phyloP scores from a whole-genome alignment of 2,888 invertebrate species.

The Molorchus minor region DNA sequence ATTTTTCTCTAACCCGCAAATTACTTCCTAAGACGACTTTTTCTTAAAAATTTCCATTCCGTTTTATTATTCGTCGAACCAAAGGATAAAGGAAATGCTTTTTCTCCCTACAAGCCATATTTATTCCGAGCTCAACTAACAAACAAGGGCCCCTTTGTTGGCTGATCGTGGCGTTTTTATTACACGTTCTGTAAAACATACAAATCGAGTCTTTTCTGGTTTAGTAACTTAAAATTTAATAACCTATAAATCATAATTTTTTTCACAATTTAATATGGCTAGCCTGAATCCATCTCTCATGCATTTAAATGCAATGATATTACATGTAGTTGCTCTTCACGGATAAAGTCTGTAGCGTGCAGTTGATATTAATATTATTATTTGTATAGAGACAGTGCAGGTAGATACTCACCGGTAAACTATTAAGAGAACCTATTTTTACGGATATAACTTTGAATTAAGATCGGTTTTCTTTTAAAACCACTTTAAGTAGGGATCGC shows the following conservation, averaged over 20 bases:
- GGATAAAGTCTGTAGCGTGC: too few species aligned
- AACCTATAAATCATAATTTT: slow-evolving; percentile 50
- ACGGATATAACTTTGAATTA: too few species aligned
- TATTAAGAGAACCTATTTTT: too few species aligned
- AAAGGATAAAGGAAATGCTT: slow-evolving; percentile 26
- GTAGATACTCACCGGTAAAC: too few species aligned
- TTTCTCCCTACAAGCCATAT: slow-evolving; percentile 40
- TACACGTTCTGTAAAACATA: slow-evolving; percentile 58
- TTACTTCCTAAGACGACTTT: neutral
- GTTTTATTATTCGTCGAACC: slow-evolving; percentile 1
- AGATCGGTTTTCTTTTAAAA: too few species aligned
- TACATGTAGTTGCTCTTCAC: neutral
- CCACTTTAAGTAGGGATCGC: too few species aligned
- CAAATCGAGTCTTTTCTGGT: slow-evolving; percentile 56
- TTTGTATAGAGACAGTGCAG: too few species aligned
- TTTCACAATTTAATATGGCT: slow-evolving; percentile 25
- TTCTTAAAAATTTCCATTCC: slow-evolving; percentile 14
- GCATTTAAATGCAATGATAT: slow-evolving; percentile 15
- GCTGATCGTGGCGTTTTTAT: slow-evolving; percentile 54
- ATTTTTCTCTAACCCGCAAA: neutral
- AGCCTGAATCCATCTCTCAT: neutral
- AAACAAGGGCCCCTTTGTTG: slow-evolving; percentile 51
- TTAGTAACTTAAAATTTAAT: slow-evolving; percentile 48
- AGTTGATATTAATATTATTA: too few species aligned
- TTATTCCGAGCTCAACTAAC: slow-evolving; percentile 42